phyloP scores from a whole-genome alignment of 1,140 invertebrate genomes.

The Ridgeia piscesae region DNA sequence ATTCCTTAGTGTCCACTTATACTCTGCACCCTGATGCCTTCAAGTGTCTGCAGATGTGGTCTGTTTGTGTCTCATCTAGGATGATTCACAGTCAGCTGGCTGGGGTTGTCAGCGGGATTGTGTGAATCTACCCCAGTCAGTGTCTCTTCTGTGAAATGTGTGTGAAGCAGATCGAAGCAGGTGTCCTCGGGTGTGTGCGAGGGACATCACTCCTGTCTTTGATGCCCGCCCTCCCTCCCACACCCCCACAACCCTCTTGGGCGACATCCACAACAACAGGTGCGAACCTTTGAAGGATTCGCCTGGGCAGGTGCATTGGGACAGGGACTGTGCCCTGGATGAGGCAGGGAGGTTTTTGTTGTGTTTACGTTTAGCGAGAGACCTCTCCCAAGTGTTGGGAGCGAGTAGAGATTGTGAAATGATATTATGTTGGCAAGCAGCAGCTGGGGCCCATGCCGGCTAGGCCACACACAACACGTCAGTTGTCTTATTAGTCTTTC shows the following conservation, averaged over 20 bases:
- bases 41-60: background rate
- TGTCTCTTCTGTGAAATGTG: background rate
- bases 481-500: background rate
- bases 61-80: background rate
- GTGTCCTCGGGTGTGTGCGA: background rate
- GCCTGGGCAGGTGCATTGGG: background rate
- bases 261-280: background rate
- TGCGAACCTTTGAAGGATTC: background rate
- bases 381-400: background rate
- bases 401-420: background rate
- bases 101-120: background rate
- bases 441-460: background rate
- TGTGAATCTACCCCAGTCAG: background rate
- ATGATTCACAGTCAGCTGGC: background rate
- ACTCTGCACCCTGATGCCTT: background rate
- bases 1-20: background rate
- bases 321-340: background rate
- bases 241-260: background rate
- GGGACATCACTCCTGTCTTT: background rate
- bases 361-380: background rate
- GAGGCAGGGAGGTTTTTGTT: background rate
- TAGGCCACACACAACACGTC: background rate
- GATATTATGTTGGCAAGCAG: background rate
- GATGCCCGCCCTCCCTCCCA: background rate
- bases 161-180: background rate